Evolutionary conservation across 2,797 vertebrate genomes (phyloP).

Genomic region (Momotus momota): DNA sequence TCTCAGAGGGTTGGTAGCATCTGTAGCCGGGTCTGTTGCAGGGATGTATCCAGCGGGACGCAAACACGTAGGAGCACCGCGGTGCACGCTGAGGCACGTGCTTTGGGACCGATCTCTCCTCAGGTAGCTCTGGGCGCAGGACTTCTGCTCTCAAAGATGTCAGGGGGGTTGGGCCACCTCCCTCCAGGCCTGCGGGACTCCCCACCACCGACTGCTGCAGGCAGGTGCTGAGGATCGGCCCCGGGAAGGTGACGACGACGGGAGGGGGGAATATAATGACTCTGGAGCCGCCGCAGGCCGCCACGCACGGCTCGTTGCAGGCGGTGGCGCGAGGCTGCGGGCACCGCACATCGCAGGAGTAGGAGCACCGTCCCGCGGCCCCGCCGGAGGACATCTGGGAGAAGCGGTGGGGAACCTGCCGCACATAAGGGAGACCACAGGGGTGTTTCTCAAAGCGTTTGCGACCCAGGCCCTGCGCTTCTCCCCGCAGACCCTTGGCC

Average conservation of each 20-base stretch:
- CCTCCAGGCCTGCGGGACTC: neutral
- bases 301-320: neutral
- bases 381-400: neutral
- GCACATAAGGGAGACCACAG: neutral
- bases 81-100: rapidly evolving
- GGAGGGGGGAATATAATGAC: constrained; percentile 56
- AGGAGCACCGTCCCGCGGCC: rapidly evolving
- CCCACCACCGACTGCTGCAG: neutral
- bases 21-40: neutral
- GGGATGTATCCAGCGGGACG: constrained; percentile 42
- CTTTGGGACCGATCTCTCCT: rapidly evolving
- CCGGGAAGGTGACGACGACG: neutral
- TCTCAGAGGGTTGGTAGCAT: rapidly evolving
- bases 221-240: constrained; percentile 15
- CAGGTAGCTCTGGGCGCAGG: neutral
- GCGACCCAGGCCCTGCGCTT: rapidly evolving
- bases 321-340: neutral
- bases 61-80: neutral
- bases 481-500: rapidly evolving
- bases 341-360: neutral
- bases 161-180: rapidly evolving
- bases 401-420: neutral
- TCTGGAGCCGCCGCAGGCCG: neutral
- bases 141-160: neutral
- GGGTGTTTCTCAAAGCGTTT: neutral